A percentile compares a stretch with the other conserved stretches of the same genome.
Conservation (phyloP, 37 sponge, comb jelly and placozoan species). For the Cladorhizidae sp. region DNA sequence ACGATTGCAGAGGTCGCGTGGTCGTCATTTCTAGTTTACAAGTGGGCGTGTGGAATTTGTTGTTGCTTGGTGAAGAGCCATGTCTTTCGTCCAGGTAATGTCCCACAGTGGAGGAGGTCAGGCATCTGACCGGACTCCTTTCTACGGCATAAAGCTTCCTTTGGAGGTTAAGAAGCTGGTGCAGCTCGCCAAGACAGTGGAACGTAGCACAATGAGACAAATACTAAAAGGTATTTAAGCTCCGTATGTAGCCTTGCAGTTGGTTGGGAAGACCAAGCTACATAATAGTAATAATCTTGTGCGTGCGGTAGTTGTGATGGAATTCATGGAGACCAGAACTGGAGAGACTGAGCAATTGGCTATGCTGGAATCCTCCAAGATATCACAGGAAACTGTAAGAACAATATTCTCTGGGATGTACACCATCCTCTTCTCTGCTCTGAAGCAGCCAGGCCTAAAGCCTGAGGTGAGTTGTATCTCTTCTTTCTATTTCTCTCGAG, state of each 20-base stretch:
- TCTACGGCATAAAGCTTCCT: constrained; percentile 78
- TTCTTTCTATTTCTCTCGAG: neutral
- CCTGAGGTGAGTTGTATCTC: constrained; percentile 50
- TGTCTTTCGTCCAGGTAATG: constrained; percentile 79
- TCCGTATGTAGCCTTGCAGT: neutral
- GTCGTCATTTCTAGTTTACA: no score
- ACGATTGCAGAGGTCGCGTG: no score
- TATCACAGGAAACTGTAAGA: constrained; percentile 57
- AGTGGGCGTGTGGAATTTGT: no score
- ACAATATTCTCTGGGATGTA: constrained; percentile 65
- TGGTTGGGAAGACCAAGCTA: neutral
- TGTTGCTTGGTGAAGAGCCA: no score
- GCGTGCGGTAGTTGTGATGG: constrained; percentile 51
- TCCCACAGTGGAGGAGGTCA: constrained; percentile 44
- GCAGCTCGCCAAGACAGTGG: constrained; percentile 44
- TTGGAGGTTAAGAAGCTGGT: constrained; percentile 74
- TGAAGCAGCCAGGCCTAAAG: constrained; percentile 68
- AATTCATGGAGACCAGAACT: constrained; percentile 59
- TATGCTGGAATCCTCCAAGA: constrained; percentile 22
- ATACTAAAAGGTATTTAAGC: constrained; percentile 69
- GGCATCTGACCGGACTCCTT: constrained; percentile 79
- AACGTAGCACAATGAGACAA: constrained; percentile 45
- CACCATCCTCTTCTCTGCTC: constrained; percentile 57
- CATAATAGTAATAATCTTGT: neutral
- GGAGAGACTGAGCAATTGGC: constrained; percentile 48